Base-by-base conservation (phyloP, 2,113 vertebrate genomes). In the Siniperca knerii region DNA sequence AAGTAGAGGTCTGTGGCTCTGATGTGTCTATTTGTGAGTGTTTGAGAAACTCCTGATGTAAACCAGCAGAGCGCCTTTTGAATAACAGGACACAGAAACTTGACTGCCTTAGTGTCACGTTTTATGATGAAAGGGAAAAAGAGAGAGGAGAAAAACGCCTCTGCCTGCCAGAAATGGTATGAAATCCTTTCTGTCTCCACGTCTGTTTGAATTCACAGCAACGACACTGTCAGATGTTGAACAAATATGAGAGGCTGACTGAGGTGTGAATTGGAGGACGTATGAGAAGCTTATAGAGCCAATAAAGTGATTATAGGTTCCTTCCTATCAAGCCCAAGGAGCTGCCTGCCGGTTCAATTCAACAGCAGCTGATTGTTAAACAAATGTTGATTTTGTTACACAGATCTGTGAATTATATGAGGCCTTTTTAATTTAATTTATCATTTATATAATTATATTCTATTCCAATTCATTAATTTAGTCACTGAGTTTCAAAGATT, bases 301-400 rank as follows among this genome's bases (percentile, higher is more conserved):
- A 85, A 77, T 92, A 85, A 92, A 90, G 82, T 72, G 42, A 90
- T 89, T 75, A 85, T 81, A 29, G 76, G 81, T 50, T 85, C 44
- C 77, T 77, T 83, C 83, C 71, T 83, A 68, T 89, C 81, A 60
- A 20, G 40, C 21, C 44, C 44, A 7, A 52, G 23, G 61, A 74
- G 46, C 58, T 71, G 66, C 33, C 12, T 46, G 50, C 71, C 13
- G 0, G 46, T 50, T 77, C 42, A 40, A 11, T 58, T 67, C n/a
- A 72, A 9, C 77, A 78, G 83, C 79, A 73, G 79, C 23, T 71
- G 66, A 64, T 54, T n/a, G 42, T 50, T 58, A 35, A 70, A 70
- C 57, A 69, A 68, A 79, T 35, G 35, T n/a, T 76, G 58, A 6
- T 54, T 61, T 65, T 55, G 7, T 65, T 55, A 64, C 57, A 69